Conservation (phyloP, 2,113 vertebrate genomes). For the Grantiella picta region DNA sequence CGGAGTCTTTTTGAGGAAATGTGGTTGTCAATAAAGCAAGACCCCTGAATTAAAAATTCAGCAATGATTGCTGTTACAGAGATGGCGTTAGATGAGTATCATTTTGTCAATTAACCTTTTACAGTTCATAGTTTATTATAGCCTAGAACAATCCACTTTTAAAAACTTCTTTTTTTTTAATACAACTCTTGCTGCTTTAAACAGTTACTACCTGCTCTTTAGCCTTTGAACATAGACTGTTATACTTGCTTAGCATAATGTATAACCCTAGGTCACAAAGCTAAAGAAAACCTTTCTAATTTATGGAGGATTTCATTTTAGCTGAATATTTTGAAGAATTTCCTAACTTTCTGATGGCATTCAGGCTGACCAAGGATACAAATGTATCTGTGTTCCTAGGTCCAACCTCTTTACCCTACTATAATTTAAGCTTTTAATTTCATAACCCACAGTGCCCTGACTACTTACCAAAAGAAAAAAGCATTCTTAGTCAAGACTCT, state of each 20-base stretch:
- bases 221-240: slow-evolving; percentile 46
- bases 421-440: slow-evolving; percentile 52
- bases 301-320: slow-evolving; percentile 54
- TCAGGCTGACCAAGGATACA: not conserved
- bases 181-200: slow-evolving; percentile 32
- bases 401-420: not conserved
- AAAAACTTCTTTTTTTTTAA: not conserved
- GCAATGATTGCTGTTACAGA: slow-evolving; percentile 32
- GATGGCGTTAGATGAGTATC: slow-evolving; percentile 60
- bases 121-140: slow-evolving; percentile 66
- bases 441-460: not conserved
- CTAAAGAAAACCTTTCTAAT: slow-evolving; percentile 64
- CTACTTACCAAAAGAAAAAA: slow-evolving; percentile 12
- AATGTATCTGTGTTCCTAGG: not conserved
- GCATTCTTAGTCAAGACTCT: not conserved
- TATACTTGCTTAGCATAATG: slow-evolving; percentile 59
- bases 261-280: slow-evolving; percentile 62
- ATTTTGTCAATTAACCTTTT: slow-evolving; percentile 79
- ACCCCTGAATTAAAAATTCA: slow-evolving; percentile 49
- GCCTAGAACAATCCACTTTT: slow-evolving; percentile 61
- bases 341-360: slow-evolving; percentile 30
- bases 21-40: slow-evolving; percentile 52
- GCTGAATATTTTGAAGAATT: slow-evolving; percentile 47
- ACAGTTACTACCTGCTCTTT: slow-evolving; percentile 66
- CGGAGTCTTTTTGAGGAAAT: slow-evolving; percentile 2